These are phyloP conservation scores for Drosophila subsilvestris DNA, from an alignment of 2,888 invertebrate species.

Conservation along the genomic window DNA sequence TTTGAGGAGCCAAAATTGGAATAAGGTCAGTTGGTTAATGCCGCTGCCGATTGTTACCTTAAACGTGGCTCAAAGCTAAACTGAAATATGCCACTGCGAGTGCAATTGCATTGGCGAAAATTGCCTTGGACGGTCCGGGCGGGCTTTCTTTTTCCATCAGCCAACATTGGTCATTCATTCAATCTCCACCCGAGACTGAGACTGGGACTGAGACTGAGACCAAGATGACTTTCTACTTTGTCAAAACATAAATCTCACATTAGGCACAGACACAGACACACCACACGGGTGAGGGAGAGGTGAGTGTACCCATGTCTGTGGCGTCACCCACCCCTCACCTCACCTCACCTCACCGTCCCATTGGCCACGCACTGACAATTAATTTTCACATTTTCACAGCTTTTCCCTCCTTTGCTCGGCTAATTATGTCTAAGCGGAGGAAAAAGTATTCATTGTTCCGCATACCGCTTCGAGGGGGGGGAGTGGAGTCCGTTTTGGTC, in stretches of 20 bases:
- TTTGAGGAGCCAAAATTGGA: constrained; percentile 33
- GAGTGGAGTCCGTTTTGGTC: neutral
- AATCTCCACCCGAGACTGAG: constrained; percentile 17
- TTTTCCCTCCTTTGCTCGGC: constrained; percentile 50
- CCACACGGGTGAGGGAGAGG: constrained; percentile 24
- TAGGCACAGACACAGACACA: constrained; percentile 48
- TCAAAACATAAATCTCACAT: constrained; percentile 78
- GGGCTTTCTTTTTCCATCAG: constrained; percentile 64
- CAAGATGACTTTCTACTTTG: constrained; percentile 69
- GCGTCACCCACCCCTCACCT: constrained; percentile 27
- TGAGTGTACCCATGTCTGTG: constrained; percentile 25
- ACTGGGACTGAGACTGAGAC: constrained; percentile 7
- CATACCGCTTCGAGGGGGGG: constrained; percentile 49
- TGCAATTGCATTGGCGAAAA: constrained; percentile 41
- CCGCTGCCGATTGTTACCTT: constrained; percentile 36
- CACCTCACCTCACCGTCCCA: constrained; percentile 12
- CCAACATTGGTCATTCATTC: constrained; percentile 44
- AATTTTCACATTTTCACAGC: constrained; percentile 64
- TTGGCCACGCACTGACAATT: constrained; percentile 59
- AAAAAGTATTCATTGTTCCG: constrained; percentile 62
- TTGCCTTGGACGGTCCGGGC: constrained; percentile 8
- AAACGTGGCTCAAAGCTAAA: constrained; percentile 59
- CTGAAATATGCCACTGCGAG: constrained; percentile 50
- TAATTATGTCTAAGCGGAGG: constrained; percentile 53
- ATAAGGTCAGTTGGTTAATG: constrained; percentile 80